A percentile compares a stretch with the other conserved stretches of the same genome.
Conservation (phyloP, 2,888 invertebrate species). For the Nyleta sp. region DNA sequence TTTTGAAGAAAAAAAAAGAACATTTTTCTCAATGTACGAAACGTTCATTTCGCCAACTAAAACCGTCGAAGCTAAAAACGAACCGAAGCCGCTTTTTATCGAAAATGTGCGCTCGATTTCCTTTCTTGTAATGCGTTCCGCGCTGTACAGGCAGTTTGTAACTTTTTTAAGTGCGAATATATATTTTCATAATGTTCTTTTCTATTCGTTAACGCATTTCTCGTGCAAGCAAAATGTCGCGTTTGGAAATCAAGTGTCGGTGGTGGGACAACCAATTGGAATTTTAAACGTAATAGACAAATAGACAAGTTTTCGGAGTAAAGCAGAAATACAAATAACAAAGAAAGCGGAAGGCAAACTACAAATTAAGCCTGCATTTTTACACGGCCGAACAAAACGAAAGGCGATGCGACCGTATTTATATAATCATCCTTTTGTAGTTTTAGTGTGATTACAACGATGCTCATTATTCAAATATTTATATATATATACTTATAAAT, state of each 20-base stretch:
- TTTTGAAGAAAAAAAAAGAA: too few species aligned
- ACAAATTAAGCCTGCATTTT: slow-evolving; percentile 56
- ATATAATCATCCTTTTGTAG: slow-evolving; percentile 69
- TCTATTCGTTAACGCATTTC: slow-evolving; percentile 30
- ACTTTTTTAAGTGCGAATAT: slow-evolving; percentile 27
- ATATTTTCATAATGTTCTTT: slow-evolving; percentile 52
- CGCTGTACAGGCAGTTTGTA: slow-evolving; percentile 28
- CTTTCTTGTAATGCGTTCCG: slow-evolving; percentile 19
- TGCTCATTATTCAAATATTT: slow-evolving; percentile 65
- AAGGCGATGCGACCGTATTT: slow-evolving; percentile 59
- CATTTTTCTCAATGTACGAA: too few species aligned
- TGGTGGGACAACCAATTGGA: background rate
- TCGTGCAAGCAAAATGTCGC: slow-evolving; percentile 6
- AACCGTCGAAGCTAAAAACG: slow-evolving; percentile 2
- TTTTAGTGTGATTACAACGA: slow-evolving; percentile 69
- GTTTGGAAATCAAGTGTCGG: too few species aligned
- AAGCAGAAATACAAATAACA: slow-evolving; percentile 17
- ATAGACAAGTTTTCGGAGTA: slow-evolving; percentile 13
- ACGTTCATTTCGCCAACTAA: background rate
- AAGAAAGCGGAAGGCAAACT: slow-evolving; percentile 11
- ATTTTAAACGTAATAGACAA: too few species aligned
- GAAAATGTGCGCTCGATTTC: slow-evolving; percentile 37
- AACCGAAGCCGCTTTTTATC: slow-evolving; percentile 4
- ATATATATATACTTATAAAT: slow-evolving; percentile 64
- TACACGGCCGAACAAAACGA: slow-evolving; percentile 52